Evolutionary conservation across 1,140 invertebrate species (phyloP).

Genomic region (Lepidurus apus): DNA sequence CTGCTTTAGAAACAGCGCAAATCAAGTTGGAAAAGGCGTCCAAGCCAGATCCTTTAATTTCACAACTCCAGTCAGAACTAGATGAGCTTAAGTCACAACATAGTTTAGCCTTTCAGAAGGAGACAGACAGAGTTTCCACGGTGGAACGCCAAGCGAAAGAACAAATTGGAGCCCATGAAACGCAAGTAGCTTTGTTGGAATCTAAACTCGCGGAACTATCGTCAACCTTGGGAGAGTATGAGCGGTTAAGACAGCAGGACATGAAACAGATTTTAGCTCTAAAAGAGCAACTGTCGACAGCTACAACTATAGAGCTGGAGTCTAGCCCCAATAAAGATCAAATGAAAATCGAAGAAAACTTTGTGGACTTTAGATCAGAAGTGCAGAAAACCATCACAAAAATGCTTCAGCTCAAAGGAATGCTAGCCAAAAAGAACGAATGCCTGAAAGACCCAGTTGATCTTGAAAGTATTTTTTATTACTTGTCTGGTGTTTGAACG

Average conservation of each 20-base stretch:
- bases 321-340: not conserved
- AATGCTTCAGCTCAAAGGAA: slow-evolving; percentile 17
- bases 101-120: slow-evolving; percentile 59
- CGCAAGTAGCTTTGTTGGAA: slow-evolving; percentile 69
- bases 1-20: slow-evolving; percentile 59
- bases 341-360: slow-evolving; percentile 20
- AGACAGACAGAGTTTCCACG: slow-evolving; percentile 57
- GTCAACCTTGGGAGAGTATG: slow-evolving; percentile 69
- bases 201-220: slow-evolving; percentile 71
- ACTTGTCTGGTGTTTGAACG: not conserved
- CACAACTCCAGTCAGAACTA: slow-evolving; percentile 65
- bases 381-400: not conserved
- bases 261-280: slow-evolving; percentile 66
- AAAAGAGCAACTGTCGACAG: slow-evolving; percentile 46
- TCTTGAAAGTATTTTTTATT: slow-evolving; percentile 1
- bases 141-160: slow-evolving; percentile 63
- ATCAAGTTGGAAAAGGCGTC: slow-evolving; percentile 54
- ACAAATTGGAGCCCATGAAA: slow-evolving; percentile 62
- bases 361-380: not conserved
- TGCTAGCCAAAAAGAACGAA: not conserved
- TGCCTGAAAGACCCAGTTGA: slow-evolving; percentile 12
- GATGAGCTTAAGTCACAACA: slow-evolving; percentile 63
- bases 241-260: slow-evolving; percentile 64
- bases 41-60: slow-evolving; percentile 56
- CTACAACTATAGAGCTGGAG: not conserved